These are phyloP conservation scores for Sweltsa coloradensis DNA, from an alignment of 1,140 invertebrate genomes.

Conservation along the genomic window DNA sequence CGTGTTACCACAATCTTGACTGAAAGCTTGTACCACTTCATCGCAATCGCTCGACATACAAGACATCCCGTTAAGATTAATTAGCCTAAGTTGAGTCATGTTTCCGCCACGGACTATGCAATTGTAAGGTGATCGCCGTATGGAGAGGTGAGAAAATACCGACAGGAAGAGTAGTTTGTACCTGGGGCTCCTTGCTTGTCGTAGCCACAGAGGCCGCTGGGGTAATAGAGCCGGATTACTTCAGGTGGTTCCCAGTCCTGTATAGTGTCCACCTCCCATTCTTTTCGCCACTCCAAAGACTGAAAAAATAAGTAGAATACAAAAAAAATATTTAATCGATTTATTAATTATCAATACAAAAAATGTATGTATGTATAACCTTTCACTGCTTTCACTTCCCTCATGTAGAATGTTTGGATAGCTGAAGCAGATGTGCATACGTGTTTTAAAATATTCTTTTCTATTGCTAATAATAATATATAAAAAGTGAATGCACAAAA, in stretches of 20 bases:
- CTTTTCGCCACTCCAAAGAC: constrained; percentile 64
- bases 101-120: too few relatives aligned
- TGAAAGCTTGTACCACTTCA: too few relatives aligned
- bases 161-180: too few relatives aligned
- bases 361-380: neutral
- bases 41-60: too few relatives aligned
- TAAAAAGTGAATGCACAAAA: too few relatives aligned
- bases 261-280: constrained; percentile 60
- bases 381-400: neutral
- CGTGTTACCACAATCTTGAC: too few relatives aligned
- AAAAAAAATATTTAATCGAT: neutral
- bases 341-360: too few relatives aligned
- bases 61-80: too few relatives aligned
- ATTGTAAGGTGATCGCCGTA: too few relatives aligned
- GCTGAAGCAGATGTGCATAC: neutral
- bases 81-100: too few relatives aligned
- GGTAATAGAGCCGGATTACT: constrained; percentile 55
- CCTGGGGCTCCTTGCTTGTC: constrained; percentile 78
- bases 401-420: neutral
- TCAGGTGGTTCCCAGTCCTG: constrained; percentile 57
- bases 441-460: neutral
- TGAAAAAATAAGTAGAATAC: constrained; percentile 27
- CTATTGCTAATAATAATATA: too few relatives aligned
- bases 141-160: too few relatives aligned
- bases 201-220: constrained; percentile 60